Conservation (phyloP, 2,797 vertebrate genomes). For the Centroberyx gerrardi region DNA sequence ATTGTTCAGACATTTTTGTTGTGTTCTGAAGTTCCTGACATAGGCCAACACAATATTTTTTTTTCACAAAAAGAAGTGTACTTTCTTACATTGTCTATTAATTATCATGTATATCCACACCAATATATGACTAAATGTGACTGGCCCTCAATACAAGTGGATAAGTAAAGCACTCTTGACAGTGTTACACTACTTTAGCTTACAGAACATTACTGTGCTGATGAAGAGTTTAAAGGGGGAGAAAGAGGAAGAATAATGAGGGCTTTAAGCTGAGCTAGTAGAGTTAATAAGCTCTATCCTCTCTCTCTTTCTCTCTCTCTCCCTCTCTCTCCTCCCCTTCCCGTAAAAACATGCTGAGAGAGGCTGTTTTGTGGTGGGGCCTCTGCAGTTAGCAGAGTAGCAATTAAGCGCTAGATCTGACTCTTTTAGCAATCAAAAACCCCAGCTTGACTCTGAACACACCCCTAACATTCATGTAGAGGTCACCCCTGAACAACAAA, state of each 20-base stretch:
- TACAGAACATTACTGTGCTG: too few species aligned
- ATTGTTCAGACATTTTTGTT: not conserved
- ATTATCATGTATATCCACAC: not conserved
- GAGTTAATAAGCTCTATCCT: conserved; percentile 33
- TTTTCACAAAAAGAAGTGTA: not conserved
- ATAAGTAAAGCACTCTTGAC: not conserved
- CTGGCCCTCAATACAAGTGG: not conserved
- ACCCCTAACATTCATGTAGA: conserved; percentile 33
- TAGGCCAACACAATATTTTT: too few species aligned
- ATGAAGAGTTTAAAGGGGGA: not conserved
- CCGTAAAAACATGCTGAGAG: conserved; percentile 72
- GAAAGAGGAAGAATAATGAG: conserved; percentile 24
- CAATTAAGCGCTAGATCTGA: conserved; percentile 70
- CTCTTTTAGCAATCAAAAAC: conserved; percentile 58
- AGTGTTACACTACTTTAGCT: too few species aligned
- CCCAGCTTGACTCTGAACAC: conserved; percentile 53
- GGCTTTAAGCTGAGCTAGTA: conserved; percentile 29
- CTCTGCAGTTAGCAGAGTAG: conserved; percentile 64
- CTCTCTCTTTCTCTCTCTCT: conserved; percentile 29
- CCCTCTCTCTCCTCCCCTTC: conserved; percentile 35
- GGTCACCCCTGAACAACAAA: conserved; percentile 16
- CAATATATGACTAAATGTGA: not conserved
- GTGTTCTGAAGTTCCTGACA: too few species aligned
- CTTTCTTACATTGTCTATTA: not conserved
- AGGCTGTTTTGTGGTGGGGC: conserved; percentile 62